Conservation (phyloP, 2,797 vertebrate genomes). For the Enoplosus armatus region DNA sequence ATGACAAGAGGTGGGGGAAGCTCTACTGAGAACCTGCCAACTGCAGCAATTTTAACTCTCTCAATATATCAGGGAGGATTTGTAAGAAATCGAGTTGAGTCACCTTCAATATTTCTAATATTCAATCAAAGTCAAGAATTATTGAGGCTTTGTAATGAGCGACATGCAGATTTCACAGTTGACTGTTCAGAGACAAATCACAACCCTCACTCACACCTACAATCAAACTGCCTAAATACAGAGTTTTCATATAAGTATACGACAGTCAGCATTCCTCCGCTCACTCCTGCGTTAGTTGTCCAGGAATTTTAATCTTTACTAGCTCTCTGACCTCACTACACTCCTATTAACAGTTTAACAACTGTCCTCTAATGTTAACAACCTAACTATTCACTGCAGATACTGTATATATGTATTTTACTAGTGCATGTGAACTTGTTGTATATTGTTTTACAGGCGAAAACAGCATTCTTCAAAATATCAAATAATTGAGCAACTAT, state of each 20-base stretch:
- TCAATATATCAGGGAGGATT: background rate
- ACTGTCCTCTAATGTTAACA: background rate
- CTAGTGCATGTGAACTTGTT: background rate
- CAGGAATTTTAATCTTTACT: background rate
- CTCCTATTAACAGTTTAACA: background rate
- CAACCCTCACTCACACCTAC: background rate
- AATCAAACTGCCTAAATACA: background rate
- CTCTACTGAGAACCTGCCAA: conserved; percentile 38
- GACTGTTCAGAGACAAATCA: background rate
- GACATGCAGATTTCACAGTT: conserved; percentile 21
- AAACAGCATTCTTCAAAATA: background rate
- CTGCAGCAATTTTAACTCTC: conserved; percentile 32
- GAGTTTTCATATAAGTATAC: background rate
- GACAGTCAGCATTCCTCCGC: conserved; percentile 1
- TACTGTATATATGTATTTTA: background rate
- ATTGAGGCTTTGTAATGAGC: background rate
- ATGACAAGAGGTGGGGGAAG: conserved; percentile 34
- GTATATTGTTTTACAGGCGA: background rate
- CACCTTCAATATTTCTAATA: conserved; percentile 37
- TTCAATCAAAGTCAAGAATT: conserved; percentile 14
- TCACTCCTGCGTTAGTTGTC: background rate
- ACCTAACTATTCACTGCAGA: background rate
- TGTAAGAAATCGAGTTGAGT: conserved; percentile 7
- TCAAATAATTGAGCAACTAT: background rate
- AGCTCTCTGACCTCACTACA: background rate